Conservation (phyloP, 2,113 vertebrate species). For the Ochotona princeps region DNA sequence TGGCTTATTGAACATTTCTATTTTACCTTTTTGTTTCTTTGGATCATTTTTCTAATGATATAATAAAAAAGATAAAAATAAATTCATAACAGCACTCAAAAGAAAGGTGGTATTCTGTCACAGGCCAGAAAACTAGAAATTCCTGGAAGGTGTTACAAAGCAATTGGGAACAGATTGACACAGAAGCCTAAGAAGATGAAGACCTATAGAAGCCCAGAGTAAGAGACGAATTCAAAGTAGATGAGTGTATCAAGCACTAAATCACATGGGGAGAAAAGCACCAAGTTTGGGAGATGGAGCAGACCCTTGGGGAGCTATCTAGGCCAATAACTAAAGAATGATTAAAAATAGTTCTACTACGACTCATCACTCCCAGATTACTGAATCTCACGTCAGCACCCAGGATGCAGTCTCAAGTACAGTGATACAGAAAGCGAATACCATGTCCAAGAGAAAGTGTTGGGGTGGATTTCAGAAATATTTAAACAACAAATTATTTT, state of each 20-base stretch:
- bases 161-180: constrained; percentile 53
- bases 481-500: not conserved
- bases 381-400: not conserved
- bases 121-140: constrained; percentile 48
- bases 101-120: not conserved
- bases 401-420: not conserved
- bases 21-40: not conserved
- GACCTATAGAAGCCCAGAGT: not conserved
- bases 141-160: constrained; percentile 27
- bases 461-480: not conserved
- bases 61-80: constrained; percentile 48
- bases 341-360: not conserved
- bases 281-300: not conserved
- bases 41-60: constrained; percentile 24
- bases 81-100: constrained; percentile 13
- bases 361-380: not conserved
- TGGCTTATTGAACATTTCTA: not conserved
- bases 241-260: not conserved
- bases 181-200: constrained; percentile 22
- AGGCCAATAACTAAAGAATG: not conserved
- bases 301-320: not conserved
- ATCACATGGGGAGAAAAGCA: not conserved
- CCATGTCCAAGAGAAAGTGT: not conserved
- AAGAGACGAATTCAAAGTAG: constrained; percentile 33
- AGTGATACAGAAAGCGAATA: not conserved